phyloP scores from a whole-genome alignment of 1,140 invertebrate genomes.

The Stegodyphus dumicola region DNA sequence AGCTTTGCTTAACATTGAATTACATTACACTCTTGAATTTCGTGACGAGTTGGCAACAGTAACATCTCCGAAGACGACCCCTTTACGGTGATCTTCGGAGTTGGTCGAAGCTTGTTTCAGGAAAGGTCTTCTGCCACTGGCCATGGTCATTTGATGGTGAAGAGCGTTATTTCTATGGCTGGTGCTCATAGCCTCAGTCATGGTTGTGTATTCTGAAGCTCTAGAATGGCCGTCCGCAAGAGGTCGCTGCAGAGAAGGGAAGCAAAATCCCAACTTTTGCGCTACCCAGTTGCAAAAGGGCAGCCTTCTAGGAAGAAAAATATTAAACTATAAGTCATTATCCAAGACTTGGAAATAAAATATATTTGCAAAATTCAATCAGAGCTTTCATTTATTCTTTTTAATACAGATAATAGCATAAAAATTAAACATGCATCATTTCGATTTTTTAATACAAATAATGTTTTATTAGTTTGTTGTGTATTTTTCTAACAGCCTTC shows the following conservation, averaged over 20 bases:
- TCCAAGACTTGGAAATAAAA: too few species aligned
- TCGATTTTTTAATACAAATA: too few species aligned
- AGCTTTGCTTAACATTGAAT: too few species aligned
- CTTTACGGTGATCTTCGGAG: conserved; percentile 14
- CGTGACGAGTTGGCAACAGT: neutral
- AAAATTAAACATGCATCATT: too few species aligned
- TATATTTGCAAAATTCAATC: neutral
- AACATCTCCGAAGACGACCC: conserved; percentile 11
- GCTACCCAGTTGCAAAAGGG: conserved; percentile 62
- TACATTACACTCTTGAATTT: conserved; percentile 23
- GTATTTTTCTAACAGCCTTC: too few species aligned
- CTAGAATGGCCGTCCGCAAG: conserved; percentile 23
- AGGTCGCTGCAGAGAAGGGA: conserved; percentile 56
- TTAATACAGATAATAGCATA: neutral
- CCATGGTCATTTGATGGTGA: conserved; percentile 11
- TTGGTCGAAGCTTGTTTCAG: neutral
- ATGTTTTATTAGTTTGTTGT: too few species aligned
- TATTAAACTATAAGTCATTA: too few species aligned
- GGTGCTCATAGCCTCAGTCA: conserved; percentile 56
- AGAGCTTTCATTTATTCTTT: neutral
- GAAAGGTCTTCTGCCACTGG: neutral
- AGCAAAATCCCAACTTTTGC: conserved; percentile 60
- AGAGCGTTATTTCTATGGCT: conserved; percentile 46
- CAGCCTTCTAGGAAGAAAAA: conserved; percentile 57
- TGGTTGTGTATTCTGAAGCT: conserved; percentile 60